phyloP scores from a whole-genome alignment of 2,797 vertebrate species.

The Anguilla anguilla region DNA sequence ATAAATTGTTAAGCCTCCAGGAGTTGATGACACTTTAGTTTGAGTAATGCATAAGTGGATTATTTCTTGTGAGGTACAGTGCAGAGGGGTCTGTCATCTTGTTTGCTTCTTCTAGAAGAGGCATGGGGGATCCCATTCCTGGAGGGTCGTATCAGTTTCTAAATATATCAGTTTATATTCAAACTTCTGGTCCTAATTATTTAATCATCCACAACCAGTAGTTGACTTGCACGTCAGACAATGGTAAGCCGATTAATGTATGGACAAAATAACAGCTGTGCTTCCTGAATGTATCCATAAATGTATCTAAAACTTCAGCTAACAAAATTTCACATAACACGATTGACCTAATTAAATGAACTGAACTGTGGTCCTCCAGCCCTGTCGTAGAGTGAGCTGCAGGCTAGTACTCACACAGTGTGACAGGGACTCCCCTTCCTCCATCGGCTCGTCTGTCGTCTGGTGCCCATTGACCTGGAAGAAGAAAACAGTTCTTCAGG shows the following conservation, averaged over 20 bases:
- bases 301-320: not conserved
- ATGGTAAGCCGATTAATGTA: not conserved
- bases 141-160: not conserved
- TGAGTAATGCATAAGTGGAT: not conserved
- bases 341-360: not conserved
- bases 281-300: not conserved
- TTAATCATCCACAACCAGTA: not conserved
- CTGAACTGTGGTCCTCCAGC: not conserved
- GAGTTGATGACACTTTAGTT: not conserved
- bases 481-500: conserved; percentile 36
- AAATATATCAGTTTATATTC: not conserved
- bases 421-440: conserved; percentile 88
- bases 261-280: not conserved
- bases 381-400: not conserved
- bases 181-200: not conserved
- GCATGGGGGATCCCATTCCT: not conserved
- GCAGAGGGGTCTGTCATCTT: not conserved
- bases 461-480: conserved; percentile 90
- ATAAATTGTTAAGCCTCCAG: not conserved
- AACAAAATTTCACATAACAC: not conserved
- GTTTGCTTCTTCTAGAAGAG: not conserved
- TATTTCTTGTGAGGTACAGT: not conserved
- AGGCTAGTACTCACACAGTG: conserved; percentile 82
- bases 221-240: not conserved
- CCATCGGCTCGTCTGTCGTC: conserved; percentile 96